A percentile compares a stretch with the other conserved stretches of the same genome.
These are phyloP conservation scores for Timandra comae DNA, from an alignment of 2,888 invertebrate genomes.

Conservation along the genomic window DNA sequence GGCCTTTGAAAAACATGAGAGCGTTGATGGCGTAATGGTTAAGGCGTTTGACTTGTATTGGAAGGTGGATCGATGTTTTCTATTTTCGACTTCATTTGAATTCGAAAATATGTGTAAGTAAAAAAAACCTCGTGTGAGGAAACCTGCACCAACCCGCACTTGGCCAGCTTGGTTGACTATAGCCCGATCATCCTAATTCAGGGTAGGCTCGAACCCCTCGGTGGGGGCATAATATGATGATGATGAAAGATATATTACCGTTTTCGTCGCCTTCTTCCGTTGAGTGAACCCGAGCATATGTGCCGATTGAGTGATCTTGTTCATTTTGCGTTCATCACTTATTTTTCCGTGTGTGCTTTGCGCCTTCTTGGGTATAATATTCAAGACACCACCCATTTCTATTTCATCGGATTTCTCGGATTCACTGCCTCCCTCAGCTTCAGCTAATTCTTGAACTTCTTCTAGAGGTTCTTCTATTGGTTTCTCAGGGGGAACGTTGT, in stretches of 20 bases:
- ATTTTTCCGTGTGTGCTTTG: constrained; percentile 54
- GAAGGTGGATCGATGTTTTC: neutral
- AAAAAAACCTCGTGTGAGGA: too few relatives aligned
- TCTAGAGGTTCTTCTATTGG: constrained; percentile 18
- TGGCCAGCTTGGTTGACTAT: too few relatives aligned
- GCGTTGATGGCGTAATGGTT: too few relatives aligned
- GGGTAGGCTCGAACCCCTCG: too few relatives aligned
- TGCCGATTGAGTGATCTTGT: constrained; percentile 61
- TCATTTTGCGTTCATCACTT: constrained; percentile 33
- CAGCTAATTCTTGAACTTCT: constrained; percentile 25
- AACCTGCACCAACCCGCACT: neutral
- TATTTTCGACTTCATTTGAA: neutral
- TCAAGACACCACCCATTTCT: too few relatives aligned
- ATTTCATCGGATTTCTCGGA: neutral
- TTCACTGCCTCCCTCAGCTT: constrained; percentile 28
- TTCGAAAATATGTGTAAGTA: too few relatives aligned
- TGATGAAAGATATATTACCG: too few relatives aligned
- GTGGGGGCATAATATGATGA: constrained; percentile 28
- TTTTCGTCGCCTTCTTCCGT: constrained; percentile 28
- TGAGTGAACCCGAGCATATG: constrained; percentile 53
- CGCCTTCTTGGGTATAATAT: constrained; percentile 47
- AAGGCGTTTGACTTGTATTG: neutral
- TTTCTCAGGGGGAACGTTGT: constrained; percentile 19
- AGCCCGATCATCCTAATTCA: too few relatives aligned
- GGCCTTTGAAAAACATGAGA: too few relatives aligned